Conservation (phyloP, 2,113 vertebrate genomes). For the Struthio camelus region DNA sequence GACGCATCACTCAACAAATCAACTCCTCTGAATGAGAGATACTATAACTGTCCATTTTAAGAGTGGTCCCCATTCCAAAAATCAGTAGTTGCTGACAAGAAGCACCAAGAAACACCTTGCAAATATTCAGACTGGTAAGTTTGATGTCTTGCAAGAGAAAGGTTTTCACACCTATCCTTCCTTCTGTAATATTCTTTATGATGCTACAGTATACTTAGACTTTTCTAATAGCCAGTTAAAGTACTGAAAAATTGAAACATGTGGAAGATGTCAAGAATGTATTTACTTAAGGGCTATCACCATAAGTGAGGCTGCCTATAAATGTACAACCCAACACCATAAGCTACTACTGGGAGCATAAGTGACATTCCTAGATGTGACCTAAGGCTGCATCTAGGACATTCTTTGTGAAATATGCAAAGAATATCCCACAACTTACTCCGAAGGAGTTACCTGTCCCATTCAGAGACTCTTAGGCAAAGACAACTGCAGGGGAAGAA, state of each 20-base stretch:
- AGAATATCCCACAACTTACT: background rate
- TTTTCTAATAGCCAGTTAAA: background rate
- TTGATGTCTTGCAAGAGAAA: background rate
- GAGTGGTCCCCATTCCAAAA: background rate
- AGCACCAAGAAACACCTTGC: background rate
- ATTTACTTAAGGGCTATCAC: background rate
- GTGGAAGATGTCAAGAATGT: background rate
- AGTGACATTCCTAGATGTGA: background rate
- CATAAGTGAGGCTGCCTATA: background rate
- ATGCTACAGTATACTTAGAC: background rate
- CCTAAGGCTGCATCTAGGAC: background rate
- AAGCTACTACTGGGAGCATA: background rate
- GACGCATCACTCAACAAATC: conserved; percentile 9
- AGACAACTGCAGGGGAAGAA: background rate
- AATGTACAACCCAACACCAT: background rate
- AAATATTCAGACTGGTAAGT: background rate
- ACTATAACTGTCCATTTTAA: background rate
- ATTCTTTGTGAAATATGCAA: background rate
- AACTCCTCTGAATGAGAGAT: background rate
- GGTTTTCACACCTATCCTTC: background rate
- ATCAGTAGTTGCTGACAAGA: background rate
- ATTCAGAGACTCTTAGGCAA: background rate
- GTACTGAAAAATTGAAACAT: background rate
- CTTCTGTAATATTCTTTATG: background rate
- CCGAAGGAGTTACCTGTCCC: background rate